phyloP scores from a whole-genome alignment of 2,113 vertebrate genomes.

The Rhinopomastus cyanomelas region DNA sequence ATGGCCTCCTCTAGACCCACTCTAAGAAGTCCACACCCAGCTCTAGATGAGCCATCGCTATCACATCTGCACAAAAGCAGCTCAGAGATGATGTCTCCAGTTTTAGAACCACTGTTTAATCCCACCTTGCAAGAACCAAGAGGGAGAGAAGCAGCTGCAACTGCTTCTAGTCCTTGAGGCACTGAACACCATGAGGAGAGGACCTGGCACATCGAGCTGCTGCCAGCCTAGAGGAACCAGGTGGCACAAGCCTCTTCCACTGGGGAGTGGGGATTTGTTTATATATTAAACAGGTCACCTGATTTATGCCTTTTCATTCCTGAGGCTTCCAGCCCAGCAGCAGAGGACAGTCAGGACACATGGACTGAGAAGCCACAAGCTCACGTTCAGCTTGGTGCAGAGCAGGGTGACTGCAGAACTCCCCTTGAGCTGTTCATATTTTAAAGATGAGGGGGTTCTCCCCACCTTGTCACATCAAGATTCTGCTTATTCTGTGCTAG shows the following conservation, averaged over 20 bases:
- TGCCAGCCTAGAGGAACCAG: background rate
- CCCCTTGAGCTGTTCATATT: background rate
- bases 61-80: background rate
- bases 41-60: background rate
- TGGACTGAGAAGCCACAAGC: background rate
- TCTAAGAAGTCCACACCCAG: no score
- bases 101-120: background rate
- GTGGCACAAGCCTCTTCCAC: rapidly evolving
- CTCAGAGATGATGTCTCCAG: background rate
- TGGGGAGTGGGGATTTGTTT: background rate
- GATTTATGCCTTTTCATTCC: background rate
- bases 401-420: background rate
- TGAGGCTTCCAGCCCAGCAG: background rate
- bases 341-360: background rate
- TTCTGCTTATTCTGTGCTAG: background rate
- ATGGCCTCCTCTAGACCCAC: no score
- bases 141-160: background rate
- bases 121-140: background rate
- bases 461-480: no score
- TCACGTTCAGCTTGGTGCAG: rapidly evolving
- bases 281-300: rapidly evolving
- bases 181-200: rapidly evolving
- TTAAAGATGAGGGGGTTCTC: background rate
- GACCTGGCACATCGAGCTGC: background rate
- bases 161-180: background rate